phyloP scores from a whole-genome alignment of 2,888 invertebrate species.

The Pachydiplax longipennis region DNA sequence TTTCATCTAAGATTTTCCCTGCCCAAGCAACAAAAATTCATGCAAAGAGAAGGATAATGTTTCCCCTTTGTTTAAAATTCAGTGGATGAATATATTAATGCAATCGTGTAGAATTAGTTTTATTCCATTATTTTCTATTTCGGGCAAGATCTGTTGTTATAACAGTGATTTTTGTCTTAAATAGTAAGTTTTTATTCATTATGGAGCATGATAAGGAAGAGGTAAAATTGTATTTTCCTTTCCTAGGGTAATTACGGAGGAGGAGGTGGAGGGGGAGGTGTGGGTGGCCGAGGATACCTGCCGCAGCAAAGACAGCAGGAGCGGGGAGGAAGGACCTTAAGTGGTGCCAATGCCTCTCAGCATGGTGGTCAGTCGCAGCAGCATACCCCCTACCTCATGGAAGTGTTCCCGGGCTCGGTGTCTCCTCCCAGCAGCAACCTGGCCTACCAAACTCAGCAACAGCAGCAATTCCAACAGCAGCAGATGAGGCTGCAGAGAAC shows the following conservation, averaged over 20 bases:
- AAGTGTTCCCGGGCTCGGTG: conserved; percentile 53
- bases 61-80: too few species aligned
- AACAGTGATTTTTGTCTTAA: too few species aligned
- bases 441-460: conserved; percentile 52
- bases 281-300: neutral
- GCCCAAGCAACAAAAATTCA: too few species aligned
- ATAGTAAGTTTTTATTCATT: too few species aligned
- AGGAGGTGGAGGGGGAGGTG: neutral
- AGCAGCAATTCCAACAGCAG: conserved; percentile 60
- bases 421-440: conserved; percentile 64
- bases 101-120: too few species aligned
- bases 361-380: conserved; percentile 55
- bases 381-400: conserved; percentile 64
- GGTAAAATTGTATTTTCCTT: neutral
- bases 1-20: too few species aligned
- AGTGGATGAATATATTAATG: too few species aligned
- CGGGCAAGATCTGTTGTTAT: too few species aligned
- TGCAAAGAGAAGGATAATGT: too few species aligned
- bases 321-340: neutral
- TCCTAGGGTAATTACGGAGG: conserved; percentile 12
- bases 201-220: too few species aligned
- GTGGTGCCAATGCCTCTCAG: neutral
- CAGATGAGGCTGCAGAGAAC: conserved; percentile 68
- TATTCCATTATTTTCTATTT: too few species aligned
- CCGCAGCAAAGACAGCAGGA: neutral